These are phyloP conservation scores for Drosophila multiciliata DNA, from an alignment of 2,888 invertebrate species.

Conservation along the genomic window DNA sequence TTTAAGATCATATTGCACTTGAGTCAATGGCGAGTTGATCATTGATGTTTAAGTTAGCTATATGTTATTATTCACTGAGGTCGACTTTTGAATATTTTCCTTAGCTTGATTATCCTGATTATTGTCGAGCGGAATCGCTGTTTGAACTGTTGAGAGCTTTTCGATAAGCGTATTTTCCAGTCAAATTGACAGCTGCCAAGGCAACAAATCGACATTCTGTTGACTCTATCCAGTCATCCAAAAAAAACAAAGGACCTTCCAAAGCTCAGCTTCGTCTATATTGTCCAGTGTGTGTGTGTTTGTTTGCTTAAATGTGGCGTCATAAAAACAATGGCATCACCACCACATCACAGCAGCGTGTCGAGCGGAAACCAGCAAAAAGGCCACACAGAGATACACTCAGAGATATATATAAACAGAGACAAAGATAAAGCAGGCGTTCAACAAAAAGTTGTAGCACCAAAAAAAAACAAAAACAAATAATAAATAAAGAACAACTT, in stretches of 20 bases:
- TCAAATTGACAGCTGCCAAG: constrained; percentile 32
- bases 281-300: constrained; percentile 13
- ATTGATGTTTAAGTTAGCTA: background rate
- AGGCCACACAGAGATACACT: constrained; percentile 61
- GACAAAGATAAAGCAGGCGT: constrained; percentile 20
- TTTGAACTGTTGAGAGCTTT: constrained; percentile 12
- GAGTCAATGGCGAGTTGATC: constrained; percentile 1
- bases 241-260: constrained; percentile 43
- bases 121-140: background rate
- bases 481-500: constrained; percentile 44
- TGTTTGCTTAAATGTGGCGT: constrained; percentile 50
- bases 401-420: constrained; percentile 3
- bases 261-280: constrained; percentile 38
- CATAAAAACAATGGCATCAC: constrained; percentile 66
- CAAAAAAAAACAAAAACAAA: constrained; percentile 24
- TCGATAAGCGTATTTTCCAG: constrained; percentile 11
- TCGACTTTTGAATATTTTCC: background rate
- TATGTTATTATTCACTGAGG: background rate
- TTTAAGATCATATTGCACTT: background rate
- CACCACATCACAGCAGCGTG: constrained; percentile 50
- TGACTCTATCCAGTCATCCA: constrained; percentile 41
- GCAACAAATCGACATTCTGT: constrained; percentile 38
- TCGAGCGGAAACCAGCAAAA: constrained; percentile 73
- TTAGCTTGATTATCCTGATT: constrained; percentile 1
- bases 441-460: constrained; percentile 33